Base-by-base conservation (phyloP, 2,797 vertebrate genomes). In the Danio albolineatus region DNA sequence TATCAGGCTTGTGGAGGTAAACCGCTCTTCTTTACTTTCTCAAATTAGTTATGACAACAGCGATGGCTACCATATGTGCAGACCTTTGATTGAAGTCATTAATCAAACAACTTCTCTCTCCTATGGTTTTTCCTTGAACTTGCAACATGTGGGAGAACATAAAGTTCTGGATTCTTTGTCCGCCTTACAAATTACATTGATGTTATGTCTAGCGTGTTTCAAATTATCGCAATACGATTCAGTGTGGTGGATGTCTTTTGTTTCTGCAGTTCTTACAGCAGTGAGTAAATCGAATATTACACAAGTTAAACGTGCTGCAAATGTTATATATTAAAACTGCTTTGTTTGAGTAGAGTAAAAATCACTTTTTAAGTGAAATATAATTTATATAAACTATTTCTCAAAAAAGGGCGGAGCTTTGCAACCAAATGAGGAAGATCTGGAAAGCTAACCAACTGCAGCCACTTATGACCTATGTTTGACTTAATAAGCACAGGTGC, bases 41-140 rank as follows among this genome's bases (percentile, higher is more conserved):
- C 5, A 70, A 16, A 17, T 44, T 19, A 10, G 53, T 53, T 12
- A 12, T 38, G 66, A 69, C 66, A 53, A 38, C 48, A 39, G 10
- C 9, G 69, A 69, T 53, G 8, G 13, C 64, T 28, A 49, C 13
- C 9, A 53, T 10, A 51, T 10, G 66, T 67, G 59, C 10, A 16
- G 6, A 19, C 9, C 17, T 79, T 28, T 7, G 7, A 39, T 53
- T 54, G 17, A 6, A 28, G 4, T 46, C 64, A 28, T 67, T 67
- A 36, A 16, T 67, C 13, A 28, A 13, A 16, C 60, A 61, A 28
- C 48, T 89, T 86, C 7, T 48, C 7, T n/a, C n/a, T 6, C 6
- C 4, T 5, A n/a, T 64, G 17, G 61, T 43, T 64, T 43, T 28
- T 3, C 28, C 28, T 28, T 28, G 28, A 7, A 46, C 17, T 51